Evolutionary conservation across 2,888 invertebrate genomes (phyloP).

Genomic region (Onchidella celtica): DNA sequence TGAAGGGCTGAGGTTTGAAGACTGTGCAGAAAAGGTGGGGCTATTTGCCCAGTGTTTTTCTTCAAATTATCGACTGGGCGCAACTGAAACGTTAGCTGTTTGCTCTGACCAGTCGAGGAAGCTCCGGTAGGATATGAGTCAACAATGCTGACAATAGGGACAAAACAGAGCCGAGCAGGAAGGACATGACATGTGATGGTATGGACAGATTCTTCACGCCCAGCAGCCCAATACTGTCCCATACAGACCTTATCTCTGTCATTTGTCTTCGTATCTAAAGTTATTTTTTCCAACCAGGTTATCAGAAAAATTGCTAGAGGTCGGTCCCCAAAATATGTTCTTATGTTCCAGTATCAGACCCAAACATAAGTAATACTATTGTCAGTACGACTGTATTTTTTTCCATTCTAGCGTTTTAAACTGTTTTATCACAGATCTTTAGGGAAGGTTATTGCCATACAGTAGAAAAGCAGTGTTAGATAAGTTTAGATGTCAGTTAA

Average conservation of each 20-base stretch:
- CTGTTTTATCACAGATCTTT: too few species aligned
- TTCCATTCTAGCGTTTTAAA: too few species aligned
- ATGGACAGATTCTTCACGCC: not conserved
- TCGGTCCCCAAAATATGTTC: too few species aligned
- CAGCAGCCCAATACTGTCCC: not conserved
- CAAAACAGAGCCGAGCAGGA: not conserved
- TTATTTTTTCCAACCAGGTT: too few species aligned
- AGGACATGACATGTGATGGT: constrained; percentile 8
- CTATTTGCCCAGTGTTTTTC: not conserved
- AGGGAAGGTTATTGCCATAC: too few species aligned
- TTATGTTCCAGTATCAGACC: too few species aligned
- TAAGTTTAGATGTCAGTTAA: too few species aligned
- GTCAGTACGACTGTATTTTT: too few species aligned
- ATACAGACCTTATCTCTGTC: not conserved
- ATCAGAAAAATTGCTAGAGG: too few species aligned
- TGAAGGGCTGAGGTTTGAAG: not conserved
- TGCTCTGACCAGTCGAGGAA: not conserved
- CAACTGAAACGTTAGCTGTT: constrained; percentile 2
- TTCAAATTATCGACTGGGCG: not conserved
- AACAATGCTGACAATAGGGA: constrained; percentile 17
- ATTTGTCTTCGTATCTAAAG: not conserved
- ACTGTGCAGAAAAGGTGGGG: not conserved
- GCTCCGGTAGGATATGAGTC: not conserved
- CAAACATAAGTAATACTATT: too few species aligned
- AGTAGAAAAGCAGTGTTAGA: too few species aligned